phyloP scores from a whole-genome alignment of 2,888 invertebrate genomes.

The Patella ulyssiponensis region DNA sequence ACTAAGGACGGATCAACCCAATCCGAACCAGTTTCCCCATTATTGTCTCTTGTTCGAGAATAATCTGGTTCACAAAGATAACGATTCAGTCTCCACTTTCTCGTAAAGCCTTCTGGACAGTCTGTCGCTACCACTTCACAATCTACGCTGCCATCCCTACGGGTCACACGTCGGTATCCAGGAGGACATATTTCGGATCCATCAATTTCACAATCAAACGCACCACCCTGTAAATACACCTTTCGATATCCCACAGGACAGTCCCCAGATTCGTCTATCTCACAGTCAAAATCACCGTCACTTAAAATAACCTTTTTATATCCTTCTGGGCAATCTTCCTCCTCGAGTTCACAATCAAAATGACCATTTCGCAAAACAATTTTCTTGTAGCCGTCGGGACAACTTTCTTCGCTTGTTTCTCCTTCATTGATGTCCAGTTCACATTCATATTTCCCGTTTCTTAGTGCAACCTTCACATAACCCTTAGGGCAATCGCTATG shows the following conservation, averaged over 20 bases:
- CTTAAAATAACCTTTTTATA: not conserved
- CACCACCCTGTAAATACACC: not conserved
- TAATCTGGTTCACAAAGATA: not conserved
- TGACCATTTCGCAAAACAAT: not conserved
- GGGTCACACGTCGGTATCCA: not conserved
- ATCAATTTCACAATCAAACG: not conserved
- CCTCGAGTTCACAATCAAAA: not conserved
- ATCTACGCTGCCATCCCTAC: not conserved
- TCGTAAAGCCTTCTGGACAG: not conserved
- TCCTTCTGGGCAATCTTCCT: not conserved
- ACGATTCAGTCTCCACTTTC: not conserved
- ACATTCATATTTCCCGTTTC: not conserved
- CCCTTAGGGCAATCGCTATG: not conserved
- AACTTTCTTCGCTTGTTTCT: not conserved
- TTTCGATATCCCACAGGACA: not conserved
- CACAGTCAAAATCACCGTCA: not conserved
- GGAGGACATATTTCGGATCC: not conserved
- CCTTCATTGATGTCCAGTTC: not conserved
- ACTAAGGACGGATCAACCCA: conserved; percentile 12
- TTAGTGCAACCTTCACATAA: not conserved
- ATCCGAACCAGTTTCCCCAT: not conserved
- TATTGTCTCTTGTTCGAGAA: not conserved
- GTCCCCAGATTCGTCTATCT: not conserved
- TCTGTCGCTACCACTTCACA: not conserved
- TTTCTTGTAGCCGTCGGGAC: not conserved